These are phyloP conservation scores for Agrilus planipennis DNA, from an alignment of 1,140 invertebrate genomes.

Conservation along the genomic window DNA sequence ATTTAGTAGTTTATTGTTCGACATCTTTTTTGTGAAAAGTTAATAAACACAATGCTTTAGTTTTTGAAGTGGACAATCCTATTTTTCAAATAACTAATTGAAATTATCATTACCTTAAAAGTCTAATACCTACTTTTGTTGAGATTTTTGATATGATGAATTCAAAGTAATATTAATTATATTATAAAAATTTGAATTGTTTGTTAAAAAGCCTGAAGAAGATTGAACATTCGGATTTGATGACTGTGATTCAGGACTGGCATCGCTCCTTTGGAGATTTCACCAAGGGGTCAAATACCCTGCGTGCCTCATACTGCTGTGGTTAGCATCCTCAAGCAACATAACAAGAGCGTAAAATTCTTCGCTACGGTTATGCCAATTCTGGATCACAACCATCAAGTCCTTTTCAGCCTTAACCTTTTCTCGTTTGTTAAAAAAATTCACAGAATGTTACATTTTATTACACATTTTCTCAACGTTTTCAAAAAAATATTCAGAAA, in stretches of 20 bases:
- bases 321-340: too few relatives aligned
- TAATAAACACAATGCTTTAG: too few relatives aligned
- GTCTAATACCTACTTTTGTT: too few relatives aligned
- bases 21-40: too few relatives aligned
- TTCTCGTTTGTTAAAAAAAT: conserved; percentile 1
- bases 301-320: too few relatives aligned
- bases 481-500: neutral
- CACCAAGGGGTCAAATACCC: neutral
- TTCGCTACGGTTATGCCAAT: neutral
- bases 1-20: too few relatives aligned
- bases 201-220: neutral
- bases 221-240: too few relatives aligned
- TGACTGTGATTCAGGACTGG: neutral
- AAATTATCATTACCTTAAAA: too few relatives aligned
- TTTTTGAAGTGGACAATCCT: too few relatives aligned
- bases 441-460: neutral
- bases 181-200: neutral
- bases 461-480: neutral
- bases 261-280: neutral
- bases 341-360: neutral
- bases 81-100: too few relatives aligned
- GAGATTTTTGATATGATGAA: neutral
- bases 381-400: too few relatives aligned
- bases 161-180: neutral
- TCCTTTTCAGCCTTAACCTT: too few relatives aligned